phyloP scores from a whole-genome alignment of 1,140 invertebrate species.

The Pemphigus obesinymphae region DNA sequence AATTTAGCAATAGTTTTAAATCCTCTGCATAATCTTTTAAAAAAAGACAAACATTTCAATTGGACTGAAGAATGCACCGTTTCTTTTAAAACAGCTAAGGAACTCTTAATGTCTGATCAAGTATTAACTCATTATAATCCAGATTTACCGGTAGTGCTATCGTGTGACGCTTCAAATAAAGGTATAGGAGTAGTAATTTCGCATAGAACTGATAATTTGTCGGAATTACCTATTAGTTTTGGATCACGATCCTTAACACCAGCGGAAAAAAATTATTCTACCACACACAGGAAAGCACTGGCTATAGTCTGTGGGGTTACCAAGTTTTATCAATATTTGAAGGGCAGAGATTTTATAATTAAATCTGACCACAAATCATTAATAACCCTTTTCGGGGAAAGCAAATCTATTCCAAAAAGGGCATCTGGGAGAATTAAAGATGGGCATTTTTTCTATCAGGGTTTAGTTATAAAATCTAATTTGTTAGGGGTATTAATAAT shows the following conservation, averaged over 20 bases:
- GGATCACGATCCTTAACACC: slow-evolving; percentile 52
- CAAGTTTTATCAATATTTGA: no score
- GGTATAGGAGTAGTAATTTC: slow-evolving; percentile 39
- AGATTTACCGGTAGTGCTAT: not conserved
- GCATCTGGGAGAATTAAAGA: no score
- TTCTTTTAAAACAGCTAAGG: not conserved
- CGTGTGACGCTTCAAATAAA: not conserved
- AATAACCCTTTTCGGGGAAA: slow-evolving; percentile 50
- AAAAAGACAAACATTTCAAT: no score
- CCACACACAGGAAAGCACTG: slow-evolving; percentile 57
- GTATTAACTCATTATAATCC: not conserved
- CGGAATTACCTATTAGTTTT: slow-evolving; percentile 51
- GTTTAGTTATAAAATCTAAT: slow-evolving; percentile 50
- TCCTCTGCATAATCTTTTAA: no score
- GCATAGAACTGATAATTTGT: no score
- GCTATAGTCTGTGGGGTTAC: no score
- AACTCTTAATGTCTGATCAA: not conserved
- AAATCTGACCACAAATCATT: slow-evolving; percentile 55
- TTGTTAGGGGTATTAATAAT: slow-evolving; percentile 47
- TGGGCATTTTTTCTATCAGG: slow-evolving; percentile 49
- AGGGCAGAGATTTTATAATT: slow-evolving; percentile 53
- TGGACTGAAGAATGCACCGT: no score
- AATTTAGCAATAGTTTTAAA: no score
- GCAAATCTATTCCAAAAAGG: slow-evolving; percentile 48
- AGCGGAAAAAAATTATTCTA: slow-evolving; percentile 53